These are phyloP conservation scores for Parapsyche elsis DNA, from an alignment of 1,140 invertebrate species.

Conservation along the genomic window DNA sequence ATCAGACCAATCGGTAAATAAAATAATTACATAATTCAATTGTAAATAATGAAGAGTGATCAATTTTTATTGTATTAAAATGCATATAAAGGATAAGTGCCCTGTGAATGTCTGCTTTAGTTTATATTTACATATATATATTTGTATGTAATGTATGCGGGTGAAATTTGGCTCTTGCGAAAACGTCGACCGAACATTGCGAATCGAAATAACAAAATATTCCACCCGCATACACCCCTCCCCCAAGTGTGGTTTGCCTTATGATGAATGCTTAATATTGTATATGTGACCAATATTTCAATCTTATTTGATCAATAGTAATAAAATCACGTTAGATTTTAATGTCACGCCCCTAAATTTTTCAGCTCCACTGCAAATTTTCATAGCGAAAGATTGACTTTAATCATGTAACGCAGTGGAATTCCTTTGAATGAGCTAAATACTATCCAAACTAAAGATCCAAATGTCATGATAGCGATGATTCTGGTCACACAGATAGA, in stretches of 20 bases:
- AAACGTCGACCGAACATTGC: background rate
- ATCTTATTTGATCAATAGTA: constrained; percentile 28
- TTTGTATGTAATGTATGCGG: background rate
- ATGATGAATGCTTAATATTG: constrained; percentile 42
- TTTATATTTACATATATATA: background rate
- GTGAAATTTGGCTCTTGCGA: background rate
- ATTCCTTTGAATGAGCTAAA: no score
- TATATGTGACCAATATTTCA: constrained; percentile 43
- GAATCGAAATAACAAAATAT: background rate
- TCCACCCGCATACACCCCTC: background rate
- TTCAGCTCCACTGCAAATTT: background rate
- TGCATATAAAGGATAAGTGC: constrained; percentile 31
- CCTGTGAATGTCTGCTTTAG: constrained; percentile 31
- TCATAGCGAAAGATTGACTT: background rate
- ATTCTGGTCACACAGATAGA: background rate
- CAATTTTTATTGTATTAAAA: constrained; percentile 34
- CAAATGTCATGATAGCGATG: background rate
- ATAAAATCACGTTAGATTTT: constrained; percentile 22
- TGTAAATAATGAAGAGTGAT: constrained; percentile 23
- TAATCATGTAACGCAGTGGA: no score
- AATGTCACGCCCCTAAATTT: background rate
- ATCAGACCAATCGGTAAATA: constrained; percentile 23
- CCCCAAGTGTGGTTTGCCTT: constrained; percentile 39
- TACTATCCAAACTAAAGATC: background rate
- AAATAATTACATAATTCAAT: constrained; percentile 25